Evolutionary conservation across 2,797 vertebrate species (phyloP).

Genomic region (Pseudomugil tenellus): DNA sequence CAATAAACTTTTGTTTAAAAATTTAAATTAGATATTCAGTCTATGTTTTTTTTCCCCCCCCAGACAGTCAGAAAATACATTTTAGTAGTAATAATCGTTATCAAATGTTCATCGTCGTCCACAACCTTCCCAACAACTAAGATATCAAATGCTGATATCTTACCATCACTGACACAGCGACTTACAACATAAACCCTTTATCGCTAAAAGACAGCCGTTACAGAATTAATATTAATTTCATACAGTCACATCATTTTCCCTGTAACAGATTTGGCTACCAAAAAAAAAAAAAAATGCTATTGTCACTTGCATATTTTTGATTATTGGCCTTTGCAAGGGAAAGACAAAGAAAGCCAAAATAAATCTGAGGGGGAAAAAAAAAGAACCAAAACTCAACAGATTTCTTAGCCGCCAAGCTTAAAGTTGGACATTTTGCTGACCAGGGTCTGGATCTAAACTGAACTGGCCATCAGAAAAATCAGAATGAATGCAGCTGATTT

Average conservation of each 20-base stretch:
- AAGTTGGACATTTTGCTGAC: background rate
- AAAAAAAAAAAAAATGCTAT: constrained; percentile 4
- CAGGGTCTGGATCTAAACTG: background rate
- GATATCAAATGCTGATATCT: constrained; percentile 6
- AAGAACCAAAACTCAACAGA: background rate
- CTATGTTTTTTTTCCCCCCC: background rate
- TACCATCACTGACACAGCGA: background rate
- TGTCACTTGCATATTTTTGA: constrained; percentile 2
- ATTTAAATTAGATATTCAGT: background rate
- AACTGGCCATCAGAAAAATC: constrained; percentile 13
- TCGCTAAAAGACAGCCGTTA: constrained; percentile 4
- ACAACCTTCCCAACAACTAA: constrained; percentile 2
- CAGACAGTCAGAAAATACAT: background rate
- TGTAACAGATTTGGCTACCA: background rate
- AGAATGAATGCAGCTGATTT: constrained; percentile 47
- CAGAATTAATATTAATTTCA: background rate
- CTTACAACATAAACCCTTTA: background rate
- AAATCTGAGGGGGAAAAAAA: background rate
- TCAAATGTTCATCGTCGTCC: background rate
- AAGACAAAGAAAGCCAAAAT: background rate
- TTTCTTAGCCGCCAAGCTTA: background rate
- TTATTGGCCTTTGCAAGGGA: background rate
- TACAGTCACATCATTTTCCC: constrained; percentile 4
- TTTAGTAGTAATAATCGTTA: background rate
- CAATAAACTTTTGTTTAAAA: too few relatives aligned